Percentiles rank a stretch among this genome's conserved stretches.
phyloP scores from a whole-genome alignment of 2,113 vertebrate genomes.

The Pterocles burchelli region DNA sequence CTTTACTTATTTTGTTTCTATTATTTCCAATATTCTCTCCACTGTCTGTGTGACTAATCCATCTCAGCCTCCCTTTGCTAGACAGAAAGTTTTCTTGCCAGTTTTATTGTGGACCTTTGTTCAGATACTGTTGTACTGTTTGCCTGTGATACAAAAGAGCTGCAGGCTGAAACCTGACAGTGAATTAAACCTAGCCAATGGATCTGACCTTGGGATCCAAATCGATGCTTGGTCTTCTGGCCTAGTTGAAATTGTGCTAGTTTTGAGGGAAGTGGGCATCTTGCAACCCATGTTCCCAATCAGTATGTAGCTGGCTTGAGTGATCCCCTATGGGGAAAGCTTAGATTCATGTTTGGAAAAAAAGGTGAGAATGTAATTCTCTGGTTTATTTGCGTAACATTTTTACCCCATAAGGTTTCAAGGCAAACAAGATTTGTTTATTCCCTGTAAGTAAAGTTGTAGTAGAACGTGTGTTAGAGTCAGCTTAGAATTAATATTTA shows the following conservation, averaged over 20 bases:
- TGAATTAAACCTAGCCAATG: neutral
- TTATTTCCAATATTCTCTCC: neutral
- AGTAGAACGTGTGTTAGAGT: neutral
- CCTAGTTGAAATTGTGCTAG: neutral
- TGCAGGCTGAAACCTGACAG: neutral
- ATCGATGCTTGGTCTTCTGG: neutral
- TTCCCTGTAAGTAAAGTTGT: neutral
- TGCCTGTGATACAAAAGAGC: neutral
- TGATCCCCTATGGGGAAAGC: neutral
- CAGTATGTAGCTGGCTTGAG: neutral
- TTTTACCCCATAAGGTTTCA: neutral
- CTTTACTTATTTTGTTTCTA: neutral
- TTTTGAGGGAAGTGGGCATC: neutral
- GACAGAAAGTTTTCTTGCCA: neutral
- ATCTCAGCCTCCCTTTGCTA: neutral
- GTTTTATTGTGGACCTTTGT: neutral
- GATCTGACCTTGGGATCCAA: neutral
- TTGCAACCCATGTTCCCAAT: neutral
- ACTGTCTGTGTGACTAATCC: neutral
- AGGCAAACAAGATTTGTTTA: neutral
- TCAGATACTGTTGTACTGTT: neutral
- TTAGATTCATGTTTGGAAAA: neutral
- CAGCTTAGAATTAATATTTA: slow-evolving; percentile 30
- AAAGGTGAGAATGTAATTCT: neutral
- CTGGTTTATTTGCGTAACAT: neutral